Evolutionary conservation across 2,113 vertebrate genomes (phyloP).

Genomic region (Salvator merianae): DNA sequence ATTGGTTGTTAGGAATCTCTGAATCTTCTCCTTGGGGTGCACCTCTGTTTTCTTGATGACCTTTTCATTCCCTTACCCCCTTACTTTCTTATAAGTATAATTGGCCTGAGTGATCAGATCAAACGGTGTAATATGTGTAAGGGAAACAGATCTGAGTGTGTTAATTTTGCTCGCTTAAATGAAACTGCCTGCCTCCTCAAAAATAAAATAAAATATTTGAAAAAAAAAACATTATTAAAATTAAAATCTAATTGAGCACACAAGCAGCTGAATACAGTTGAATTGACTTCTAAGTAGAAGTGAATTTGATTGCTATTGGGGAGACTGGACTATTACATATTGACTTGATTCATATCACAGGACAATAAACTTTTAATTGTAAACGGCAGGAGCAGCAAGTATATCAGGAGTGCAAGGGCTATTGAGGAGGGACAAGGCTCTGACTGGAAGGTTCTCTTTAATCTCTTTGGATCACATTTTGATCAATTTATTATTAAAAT

Average conservation of each 20-base stretch:
- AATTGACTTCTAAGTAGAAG: neutral
- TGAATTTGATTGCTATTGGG: neutral
- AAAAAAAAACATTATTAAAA: neutral
- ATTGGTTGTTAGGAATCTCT: neutral
- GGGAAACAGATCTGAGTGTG: neutral
- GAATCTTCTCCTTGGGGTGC: neutral
- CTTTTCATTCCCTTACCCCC: neutral
- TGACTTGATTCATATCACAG: too few species aligned
- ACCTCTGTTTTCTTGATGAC: too few species aligned
- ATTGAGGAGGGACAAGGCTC: too few species aligned
- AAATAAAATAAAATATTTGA: neutral
- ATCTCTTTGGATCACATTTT: too few species aligned
- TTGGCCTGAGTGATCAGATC: neutral
- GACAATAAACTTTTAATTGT: too few species aligned
- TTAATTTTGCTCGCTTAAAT: neutral
- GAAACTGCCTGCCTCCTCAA: neutral
- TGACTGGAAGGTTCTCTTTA: too few species aligned
- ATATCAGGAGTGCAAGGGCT: too few species aligned
- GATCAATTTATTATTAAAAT: too few species aligned
- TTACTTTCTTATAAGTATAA: neutral
- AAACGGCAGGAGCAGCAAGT: too few species aligned
- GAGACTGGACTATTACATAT: too few species aligned
- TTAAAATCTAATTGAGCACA: neutral
- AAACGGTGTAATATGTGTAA: neutral
- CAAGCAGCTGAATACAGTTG: neutral